Base-by-base conservation (phyloP, 2,888 invertebrate genomes). In the Baccha elongata region DNA sequence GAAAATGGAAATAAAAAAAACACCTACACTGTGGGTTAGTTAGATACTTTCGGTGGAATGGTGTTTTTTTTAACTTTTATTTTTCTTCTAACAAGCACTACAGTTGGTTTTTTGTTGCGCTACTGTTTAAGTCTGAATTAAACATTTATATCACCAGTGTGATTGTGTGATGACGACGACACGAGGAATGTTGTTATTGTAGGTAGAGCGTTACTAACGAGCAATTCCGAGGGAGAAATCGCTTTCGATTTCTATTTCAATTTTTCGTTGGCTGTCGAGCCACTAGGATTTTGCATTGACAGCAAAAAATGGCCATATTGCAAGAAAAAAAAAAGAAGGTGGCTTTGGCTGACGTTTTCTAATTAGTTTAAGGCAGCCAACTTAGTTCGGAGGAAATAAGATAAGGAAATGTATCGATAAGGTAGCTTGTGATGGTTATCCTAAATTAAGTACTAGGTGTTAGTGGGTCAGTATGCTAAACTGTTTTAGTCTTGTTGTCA, bases 201-300 rank as follows among this genome's bases (percentile, higher is more conserved):
- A 74, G 80, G 80, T 29, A 75, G 80, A 35, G 26, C 37, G 23
- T 50, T 53, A 15, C 73, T 80, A 80, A 73, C 79, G 64, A 72
- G 68, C 13, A 53, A 58, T 68, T 74, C 26, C 50, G 44, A 55
- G 68, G 55, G 58, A 60, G 80, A 71, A 64, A 69, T 69, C 68
- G 68, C 32, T 69, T 67, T 79, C 79, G 73, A 58, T 80, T 81
- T 81, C 80, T 65, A 75, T 81, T 81, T 74, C 52, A 23, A 62
- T 79, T 79, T 69, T 15, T 55, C 55, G 55, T 62, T 29, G 29
- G 23, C 40, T 64, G 76, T 55, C 62, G 64, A 52, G 17, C 35
- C 62, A 72, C 58, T 78, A 50, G 23, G 19, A 46, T 42, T 65
- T 71, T 26, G 15, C 17, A 26, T 35, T 71, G 71, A 60, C 52